Base-by-base conservation (phyloP, 2,113 vertebrate genomes). In the Vireo altiloquus region DNA sequence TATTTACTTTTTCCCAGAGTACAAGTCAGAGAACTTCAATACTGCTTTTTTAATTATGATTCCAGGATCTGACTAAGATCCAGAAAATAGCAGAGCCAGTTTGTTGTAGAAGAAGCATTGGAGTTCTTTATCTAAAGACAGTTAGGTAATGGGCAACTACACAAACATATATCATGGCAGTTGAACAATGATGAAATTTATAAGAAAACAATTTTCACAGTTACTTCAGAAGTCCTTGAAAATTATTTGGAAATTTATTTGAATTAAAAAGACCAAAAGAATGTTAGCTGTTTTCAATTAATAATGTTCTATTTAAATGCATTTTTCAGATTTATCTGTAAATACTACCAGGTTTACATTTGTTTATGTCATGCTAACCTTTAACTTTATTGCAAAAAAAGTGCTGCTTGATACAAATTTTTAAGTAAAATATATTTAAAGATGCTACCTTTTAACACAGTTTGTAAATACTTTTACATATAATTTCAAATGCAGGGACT, bases 331-430 rank as follows among this genome's bases (percentile, higher is more conserved):
- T 54, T 83, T 1, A 53, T 37, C 44, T 5, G 0, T 69, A 61
- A 69, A 42, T 52, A 57, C 21, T 47, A 56, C 2, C 4, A 28
- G 2, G 6, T 60, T 82, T 68, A 21, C 3, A 25, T 49, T 65
- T 79, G 11, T 3, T 60, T 64, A 77, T 39, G 11, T 23, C 17
- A 35, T 39, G 15, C 8, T 59, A 74, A 33, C 3, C 2, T 35
- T 8, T 16, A 65, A 42, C 14, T 83, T 87, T 28, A 46, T 16
- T 17, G 17, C 78, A 53, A 33, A 53, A 33, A 66, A 42, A 4
- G 2, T 3, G 6, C 0, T 4, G 0, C 15, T 64, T 81, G 1
- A 66, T 49, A 37, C n/a, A 78, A 82, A n/a, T 2, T 35, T 72
- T 83, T 25, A 83, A 46, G 15, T 46, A 53, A 72, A 70, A 37